Base-by-base conservation (phyloP, 2,113 vertebrate species). In the Menura novaehollandiae region DNA sequence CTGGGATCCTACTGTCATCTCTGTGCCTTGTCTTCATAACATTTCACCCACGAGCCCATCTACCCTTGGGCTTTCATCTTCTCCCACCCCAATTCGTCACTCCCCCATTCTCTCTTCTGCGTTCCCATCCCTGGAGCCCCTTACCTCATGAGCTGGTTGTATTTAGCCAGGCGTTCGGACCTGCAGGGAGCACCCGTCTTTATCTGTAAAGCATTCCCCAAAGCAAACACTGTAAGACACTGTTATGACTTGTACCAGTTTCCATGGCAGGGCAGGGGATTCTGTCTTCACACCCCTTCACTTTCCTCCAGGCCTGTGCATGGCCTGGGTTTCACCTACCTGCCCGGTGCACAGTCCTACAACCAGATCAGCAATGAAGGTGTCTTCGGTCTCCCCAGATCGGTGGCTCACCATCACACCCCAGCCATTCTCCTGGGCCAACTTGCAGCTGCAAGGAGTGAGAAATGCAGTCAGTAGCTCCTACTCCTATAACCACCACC, bases 361-460 rank as follows among this genome's bases (percentile, higher is more conserved):
- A 90, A 99, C 99, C 96, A 99, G 98, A 96, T 99, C 99, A 27
- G 99, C 99, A 63, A 99, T 99, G 97, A 99, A 99, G 4, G 99
- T 99, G 94, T 99, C 99, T 95, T 99, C 99, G 0, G 99, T 99
- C 96, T 99, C 99, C 87, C 99, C 99, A 6, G 99, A 99, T 90
- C 99, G 99, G 73, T 99, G 99, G 88, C 99, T 99, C 95, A 99
- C 99, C 99, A 99, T 99, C 96, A 99, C 99, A 2, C 99, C 99
- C 99, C 99, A 99, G 95, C 99, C 99, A 0, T 99, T 99, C 98
- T 99, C 99, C 98, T 99, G 99, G 78, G 99, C 99, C 98, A 99
- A 76, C 88, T 99, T 99, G 97, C 99, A 99, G 91, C 99, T 99
- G 97, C 72, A 60, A 52, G 44, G 44, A 90, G 17, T 1, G 11